Conservation (phyloP, 2,113 vertebrate species). For the Hemibagrus wyckioides region DNA sequence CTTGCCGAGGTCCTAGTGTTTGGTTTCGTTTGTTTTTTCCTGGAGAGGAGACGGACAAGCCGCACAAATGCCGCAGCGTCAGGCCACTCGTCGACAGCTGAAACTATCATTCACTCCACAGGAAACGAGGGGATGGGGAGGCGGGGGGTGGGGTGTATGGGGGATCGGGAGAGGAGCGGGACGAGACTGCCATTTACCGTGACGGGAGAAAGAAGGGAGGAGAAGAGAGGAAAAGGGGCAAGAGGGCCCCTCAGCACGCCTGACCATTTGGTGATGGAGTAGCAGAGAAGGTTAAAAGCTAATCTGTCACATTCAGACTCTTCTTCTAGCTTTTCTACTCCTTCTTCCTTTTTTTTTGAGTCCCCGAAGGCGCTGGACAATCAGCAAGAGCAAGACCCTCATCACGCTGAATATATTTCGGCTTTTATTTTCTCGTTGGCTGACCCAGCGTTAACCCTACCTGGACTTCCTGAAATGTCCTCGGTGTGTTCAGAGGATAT, state of each 20-base stretch:
- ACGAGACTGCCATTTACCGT: constrained; percentile 23
- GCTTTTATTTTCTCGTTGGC: background rate
- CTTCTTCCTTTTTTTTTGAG: background rate
- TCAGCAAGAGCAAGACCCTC: background rate
- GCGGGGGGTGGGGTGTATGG: constrained; percentile 28
- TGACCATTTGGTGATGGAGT: constrained; percentile 72
- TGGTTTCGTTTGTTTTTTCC: constrained; percentile 45
- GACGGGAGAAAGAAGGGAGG: constrained; percentile 29
- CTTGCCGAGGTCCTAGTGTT: constrained; percentile 33
- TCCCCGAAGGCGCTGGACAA: background rate
- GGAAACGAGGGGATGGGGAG: constrained; percentile 51
- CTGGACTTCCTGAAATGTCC: constrained; percentile 3
- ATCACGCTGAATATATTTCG: background rate
- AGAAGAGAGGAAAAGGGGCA: constrained; percentile 9
- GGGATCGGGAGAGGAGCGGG: constrained; percentile 8
- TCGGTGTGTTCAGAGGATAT: background rate
- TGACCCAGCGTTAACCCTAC: constrained; percentile 7
- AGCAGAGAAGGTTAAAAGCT: constrained; percentile 58
- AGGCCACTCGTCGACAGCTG: constrained; percentile 70
- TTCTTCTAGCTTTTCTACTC: constrained; percentile 30
- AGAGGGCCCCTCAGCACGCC: constrained; percentile 54
- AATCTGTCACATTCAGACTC: constrained; percentile 55
- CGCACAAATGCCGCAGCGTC: constrained; percentile 61
- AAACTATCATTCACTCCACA: constrained; percentile 70
- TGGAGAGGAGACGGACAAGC: constrained; percentile 49